Base-by-base conservation (phyloP, 1,140 invertebrate genomes). In the Helicoverpa zea region DNA sequence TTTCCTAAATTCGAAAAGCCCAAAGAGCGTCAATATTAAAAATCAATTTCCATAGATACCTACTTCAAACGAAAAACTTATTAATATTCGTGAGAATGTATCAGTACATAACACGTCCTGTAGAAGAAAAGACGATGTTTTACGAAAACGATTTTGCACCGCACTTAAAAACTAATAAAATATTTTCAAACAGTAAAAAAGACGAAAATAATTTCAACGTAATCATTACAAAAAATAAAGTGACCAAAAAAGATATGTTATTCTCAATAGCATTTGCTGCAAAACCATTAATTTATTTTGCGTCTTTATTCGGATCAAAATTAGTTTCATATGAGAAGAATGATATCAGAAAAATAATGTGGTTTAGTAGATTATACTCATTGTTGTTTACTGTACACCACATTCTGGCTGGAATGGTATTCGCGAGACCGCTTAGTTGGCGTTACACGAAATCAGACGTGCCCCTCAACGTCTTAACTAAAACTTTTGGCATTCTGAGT, bases 391-490 rank as follows among this genome's bases (percentile, higher is more conserved):
- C 89, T 47, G 61, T 81, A 7, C 23, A 51, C 9, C 16, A 66
- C 30, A 1, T 77, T 35, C 2, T 52, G 9, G 4, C 64, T 12
- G 13, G 85, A 7, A 74, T 80, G 3, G 47, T 64, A 18, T 80
- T 86, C 29, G 35, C 88, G 11, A 84, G 12, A 35, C 89, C 89
- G 2, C 54, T 64, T 0, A 89, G 86, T 77, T 87, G 89, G 89
- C 16, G 56, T 16, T 82, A 86, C 54, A 88, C 85, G 2, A 81
- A 73, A 47, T 59, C 84, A 11, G 90, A 93, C 61, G 47, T 89
- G 30, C 92, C 92, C 4, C 74, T 93, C 7, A 89, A 89, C 51
- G 86, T 90, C 70, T 72, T 92, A 59, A 86, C 89, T 10, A 91
- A 88, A 86, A 78, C 79, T 13, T 90, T 86, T 47, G 84, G 85